Conservation (phyloP, 2,797 vertebrate genomes). For the Argya squamiceps region DNA sequence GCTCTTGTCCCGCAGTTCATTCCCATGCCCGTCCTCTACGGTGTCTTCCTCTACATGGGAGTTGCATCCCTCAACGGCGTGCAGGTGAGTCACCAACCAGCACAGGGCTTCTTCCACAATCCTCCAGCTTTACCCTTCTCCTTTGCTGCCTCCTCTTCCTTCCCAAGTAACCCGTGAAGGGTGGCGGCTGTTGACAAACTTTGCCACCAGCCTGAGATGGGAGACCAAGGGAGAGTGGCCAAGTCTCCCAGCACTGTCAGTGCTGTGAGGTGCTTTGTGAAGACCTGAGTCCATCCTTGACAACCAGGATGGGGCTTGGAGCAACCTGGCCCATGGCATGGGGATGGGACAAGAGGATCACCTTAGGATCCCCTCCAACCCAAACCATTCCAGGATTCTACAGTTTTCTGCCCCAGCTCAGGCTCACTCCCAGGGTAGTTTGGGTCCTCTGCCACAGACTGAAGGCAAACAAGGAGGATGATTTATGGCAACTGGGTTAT, state of each 20-base stretch:
- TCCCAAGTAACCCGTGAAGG: not conserved
- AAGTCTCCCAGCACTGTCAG: too few species aligned
- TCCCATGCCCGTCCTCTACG: constrained; percentile 97
- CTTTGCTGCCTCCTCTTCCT: not conserved
- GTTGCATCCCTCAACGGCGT: constrained; percentile 96
- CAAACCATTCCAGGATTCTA: not conserved
- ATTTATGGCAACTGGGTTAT: not conserved
- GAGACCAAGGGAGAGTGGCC: not conserved
- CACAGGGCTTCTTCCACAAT: not conserved
- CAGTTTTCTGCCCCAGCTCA: not conserved
- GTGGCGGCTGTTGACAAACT: not conserved
- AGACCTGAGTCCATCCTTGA: not conserved
- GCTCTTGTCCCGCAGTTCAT: constrained; percentile 84
- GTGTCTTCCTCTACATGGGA: constrained; percentile 98
- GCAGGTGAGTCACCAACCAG: constrained; percentile 82
- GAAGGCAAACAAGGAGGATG: not conserved
- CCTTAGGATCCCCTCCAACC: not conserved
- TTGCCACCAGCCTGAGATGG: not conserved
- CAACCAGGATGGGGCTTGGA: not conserved
- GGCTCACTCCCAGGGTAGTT: not conserved
- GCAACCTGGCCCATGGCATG: not conserved
- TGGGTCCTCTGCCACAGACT: not conserved
- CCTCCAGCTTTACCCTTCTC: not conserved
- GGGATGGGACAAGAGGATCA: not conserved
- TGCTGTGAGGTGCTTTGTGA: not conserved